Evolutionary conservation across 2,113 vertebrate genomes (phyloP).

Genomic region (Macquaria australasica): DNA sequence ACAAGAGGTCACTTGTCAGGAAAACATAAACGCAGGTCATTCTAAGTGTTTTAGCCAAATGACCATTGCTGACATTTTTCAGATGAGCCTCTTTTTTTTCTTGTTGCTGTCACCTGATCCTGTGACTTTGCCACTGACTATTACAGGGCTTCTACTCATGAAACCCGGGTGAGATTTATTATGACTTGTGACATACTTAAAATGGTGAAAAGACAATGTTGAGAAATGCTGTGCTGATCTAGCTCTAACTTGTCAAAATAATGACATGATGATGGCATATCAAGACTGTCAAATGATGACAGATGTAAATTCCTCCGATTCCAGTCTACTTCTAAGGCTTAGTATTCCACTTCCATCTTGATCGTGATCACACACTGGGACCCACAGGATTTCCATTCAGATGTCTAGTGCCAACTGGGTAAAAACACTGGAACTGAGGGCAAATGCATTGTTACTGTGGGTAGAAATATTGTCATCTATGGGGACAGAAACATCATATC

Average conservation of each 20-base stretch:
- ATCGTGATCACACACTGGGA: background rate
- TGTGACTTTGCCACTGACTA: background rate
- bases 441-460: background rate
- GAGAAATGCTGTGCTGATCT: background rate
- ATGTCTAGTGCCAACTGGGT: no score
- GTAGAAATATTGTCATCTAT: background rate
- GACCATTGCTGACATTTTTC: background rate
- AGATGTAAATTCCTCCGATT: no score
- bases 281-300: background rate
- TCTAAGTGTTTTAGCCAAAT: background rate
- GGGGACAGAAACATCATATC: background rate
- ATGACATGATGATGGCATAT: background rate
- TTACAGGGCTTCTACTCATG: background rate
- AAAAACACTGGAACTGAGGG: background rate
- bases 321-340: no score
- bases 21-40: background rate
- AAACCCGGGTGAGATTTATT: background rate
- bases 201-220: background rate
- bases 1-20: background rate
- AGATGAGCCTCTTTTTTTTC: background rate
- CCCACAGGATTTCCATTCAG: background rate
- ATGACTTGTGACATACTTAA: background rate
- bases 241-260: background rate
- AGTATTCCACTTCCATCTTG: background rate
- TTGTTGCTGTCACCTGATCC: background rate